These are phyloP conservation scores for Rotaria magnacalcarata DNA, from an alignment of 2,888 invertebrate species.

Conservation along the genomic window DNA sequence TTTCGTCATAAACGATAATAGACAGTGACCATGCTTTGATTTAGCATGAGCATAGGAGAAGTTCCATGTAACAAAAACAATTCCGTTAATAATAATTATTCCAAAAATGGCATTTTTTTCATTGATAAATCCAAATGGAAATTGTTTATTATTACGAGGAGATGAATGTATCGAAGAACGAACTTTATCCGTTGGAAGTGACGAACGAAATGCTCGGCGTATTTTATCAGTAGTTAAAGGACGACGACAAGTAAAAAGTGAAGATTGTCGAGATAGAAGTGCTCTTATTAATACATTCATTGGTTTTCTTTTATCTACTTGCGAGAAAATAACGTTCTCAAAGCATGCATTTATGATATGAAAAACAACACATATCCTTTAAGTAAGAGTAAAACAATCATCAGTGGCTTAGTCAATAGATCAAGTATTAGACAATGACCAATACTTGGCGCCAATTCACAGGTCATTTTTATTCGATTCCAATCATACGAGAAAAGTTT, in stretches of 20 bases:
- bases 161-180: neutral
- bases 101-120: neutral
- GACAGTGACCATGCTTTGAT: neutral
- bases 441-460: too few relatives aligned
- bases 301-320: neutral
- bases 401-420: too few relatives aligned
- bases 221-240: neutral
- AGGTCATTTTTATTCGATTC: too few relatives aligned
- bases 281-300: neutral
- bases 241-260: neutral
- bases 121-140: neutral
- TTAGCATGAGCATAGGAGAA: neutral
- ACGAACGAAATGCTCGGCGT: neutral
- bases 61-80: neutral
- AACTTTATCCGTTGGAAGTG: neutral
- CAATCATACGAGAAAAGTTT: too few relatives aligned
- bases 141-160: neutral
- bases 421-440: too few relatives aligned
- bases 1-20: constrained; percentile 1
- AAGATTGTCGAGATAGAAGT: neutral
- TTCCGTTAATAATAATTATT: neutral
- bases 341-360: too few relatives aligned
- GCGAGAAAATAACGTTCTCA: too few relatives aligned
- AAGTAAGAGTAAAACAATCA: too few relatives aligned
- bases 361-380: too few relatives aligned